phyloP scores from a whole-genome alignment of 2,888 invertebrate genomes.

The Odontomyia ornata region DNA sequence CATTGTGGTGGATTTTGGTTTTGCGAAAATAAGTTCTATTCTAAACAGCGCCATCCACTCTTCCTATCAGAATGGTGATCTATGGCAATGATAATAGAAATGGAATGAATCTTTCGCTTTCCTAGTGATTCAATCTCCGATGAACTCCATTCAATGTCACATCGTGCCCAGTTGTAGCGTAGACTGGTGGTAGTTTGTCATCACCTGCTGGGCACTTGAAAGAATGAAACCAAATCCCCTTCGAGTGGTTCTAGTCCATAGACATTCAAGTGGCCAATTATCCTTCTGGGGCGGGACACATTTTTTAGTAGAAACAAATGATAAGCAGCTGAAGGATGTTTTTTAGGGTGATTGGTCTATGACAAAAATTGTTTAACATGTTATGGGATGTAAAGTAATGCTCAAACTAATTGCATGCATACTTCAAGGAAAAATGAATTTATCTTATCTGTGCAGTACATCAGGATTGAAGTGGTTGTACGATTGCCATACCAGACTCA shows the following conservation, averaged over 20 bases:
- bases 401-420: too few species aligned
- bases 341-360: not conserved
- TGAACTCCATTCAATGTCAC: conserved; percentile 37
- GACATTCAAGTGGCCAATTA: conserved; percentile 38
- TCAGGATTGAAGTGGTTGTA: too few species aligned
- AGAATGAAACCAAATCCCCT: conserved; percentile 32
- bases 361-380: too few species aligned
- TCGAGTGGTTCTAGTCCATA: not conserved
- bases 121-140: conserved; percentile 26
- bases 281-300: not conserved
- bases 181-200: conserved; percentile 36
- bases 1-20: conserved; percentile 24
- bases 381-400: too few species aligned
- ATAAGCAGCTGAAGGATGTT: not conserved
- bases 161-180: conserved; percentile 6
- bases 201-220: conserved; percentile 42
- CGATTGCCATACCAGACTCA: too few species aligned
- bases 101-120: not conserved
- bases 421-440: too few species aligned
- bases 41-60: not conserved
- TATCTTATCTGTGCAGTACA: too few species aligned
- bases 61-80: conserved; percentile 28
- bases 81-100: conserved; percentile 28
- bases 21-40: conserved; percentile 25
- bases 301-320: conserved; percentile 14